Evolutionary conservation across 2,113 vertebrate species (phyloP).

Genomic region (Myanophis thanlyinensis): DNA sequence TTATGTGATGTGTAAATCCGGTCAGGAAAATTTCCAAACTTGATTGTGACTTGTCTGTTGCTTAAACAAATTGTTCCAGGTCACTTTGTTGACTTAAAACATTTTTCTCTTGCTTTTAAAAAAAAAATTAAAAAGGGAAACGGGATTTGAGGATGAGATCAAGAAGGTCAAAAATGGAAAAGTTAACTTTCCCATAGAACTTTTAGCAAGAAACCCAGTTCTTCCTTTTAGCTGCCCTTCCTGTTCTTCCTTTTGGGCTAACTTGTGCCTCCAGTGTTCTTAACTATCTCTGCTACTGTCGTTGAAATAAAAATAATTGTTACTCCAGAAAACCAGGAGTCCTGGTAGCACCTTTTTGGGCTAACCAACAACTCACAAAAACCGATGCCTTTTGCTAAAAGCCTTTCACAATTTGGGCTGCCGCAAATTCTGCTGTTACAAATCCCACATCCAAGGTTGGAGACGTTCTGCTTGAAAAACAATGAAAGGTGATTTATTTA

Average conservation of each 20-base stretch:
- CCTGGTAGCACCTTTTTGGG: not conserved
- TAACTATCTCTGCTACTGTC: not conserved
- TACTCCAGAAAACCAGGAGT: not conserved
- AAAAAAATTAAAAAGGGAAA: no score
- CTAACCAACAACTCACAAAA: not conserved
- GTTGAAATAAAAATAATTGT: not conserved
- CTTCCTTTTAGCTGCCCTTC: no score
- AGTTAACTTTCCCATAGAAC: not conserved
- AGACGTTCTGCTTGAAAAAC: not conserved
- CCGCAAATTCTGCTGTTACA: not conserved
- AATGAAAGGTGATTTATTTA: not conserved
- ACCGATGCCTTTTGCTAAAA: not conserved
- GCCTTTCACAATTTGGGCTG: not conserved
- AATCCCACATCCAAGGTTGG: not conserved
- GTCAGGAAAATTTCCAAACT: not conserved
- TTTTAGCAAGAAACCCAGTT: not conserved
- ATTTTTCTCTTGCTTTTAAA: not conserved
- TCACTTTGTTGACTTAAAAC: not conserved
- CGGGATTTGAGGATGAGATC: not conserved
- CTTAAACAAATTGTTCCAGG: not conserved
- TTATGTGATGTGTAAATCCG: not conserved
- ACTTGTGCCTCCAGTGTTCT: not conserved
- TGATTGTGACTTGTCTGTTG: not conserved
- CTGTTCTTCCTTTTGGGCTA: not conserved
- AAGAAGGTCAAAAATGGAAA: not conserved